phyloP scores from a whole-genome alignment of 2,113 vertebrate genomes.

The Notiomystis cincta region DNA sequence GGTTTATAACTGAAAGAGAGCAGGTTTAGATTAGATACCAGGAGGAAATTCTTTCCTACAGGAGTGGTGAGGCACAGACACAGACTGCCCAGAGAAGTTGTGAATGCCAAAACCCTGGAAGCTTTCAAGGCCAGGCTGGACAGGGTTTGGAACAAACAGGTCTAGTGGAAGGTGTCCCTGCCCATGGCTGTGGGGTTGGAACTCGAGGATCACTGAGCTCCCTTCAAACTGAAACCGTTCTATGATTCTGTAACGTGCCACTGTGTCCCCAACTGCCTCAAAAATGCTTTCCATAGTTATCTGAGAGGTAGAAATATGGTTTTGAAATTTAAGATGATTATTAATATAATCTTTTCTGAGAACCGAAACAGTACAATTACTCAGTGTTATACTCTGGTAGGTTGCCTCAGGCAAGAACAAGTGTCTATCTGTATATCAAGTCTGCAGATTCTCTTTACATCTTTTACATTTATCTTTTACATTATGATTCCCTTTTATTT shows the following conservation, averaged over 20 bases:
- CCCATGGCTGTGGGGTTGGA: background rate
- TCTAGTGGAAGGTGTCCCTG: background rate
- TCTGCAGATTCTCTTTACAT: background rate
- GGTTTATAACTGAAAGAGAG: background rate
- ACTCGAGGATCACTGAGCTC: background rate
- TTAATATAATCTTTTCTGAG: background rate
- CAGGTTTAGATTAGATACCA: background rate
- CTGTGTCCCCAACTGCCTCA: background rate
- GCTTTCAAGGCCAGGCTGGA: background rate
- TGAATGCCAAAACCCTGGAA: background rate
- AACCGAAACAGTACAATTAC: background rate
- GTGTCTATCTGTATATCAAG: background rate
- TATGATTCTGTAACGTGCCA: background rate
- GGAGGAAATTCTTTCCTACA: background rate
- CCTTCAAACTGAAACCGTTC: background rate
- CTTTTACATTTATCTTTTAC: background rate
- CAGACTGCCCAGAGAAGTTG: background rate
- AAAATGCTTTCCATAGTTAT: background rate
- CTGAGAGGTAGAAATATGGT: background rate
- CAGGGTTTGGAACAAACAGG: background rate
- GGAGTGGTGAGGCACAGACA: background rate
- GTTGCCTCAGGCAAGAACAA: background rate
- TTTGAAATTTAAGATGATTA: background rate
- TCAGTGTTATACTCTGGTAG: background rate
- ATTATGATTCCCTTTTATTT: background rate